Evolutionary conservation across 1,140 invertebrate species (phyloP), one percentile per base, ranked within the genome.

Genomic region (Melipona quadrifasciata): DNA sequence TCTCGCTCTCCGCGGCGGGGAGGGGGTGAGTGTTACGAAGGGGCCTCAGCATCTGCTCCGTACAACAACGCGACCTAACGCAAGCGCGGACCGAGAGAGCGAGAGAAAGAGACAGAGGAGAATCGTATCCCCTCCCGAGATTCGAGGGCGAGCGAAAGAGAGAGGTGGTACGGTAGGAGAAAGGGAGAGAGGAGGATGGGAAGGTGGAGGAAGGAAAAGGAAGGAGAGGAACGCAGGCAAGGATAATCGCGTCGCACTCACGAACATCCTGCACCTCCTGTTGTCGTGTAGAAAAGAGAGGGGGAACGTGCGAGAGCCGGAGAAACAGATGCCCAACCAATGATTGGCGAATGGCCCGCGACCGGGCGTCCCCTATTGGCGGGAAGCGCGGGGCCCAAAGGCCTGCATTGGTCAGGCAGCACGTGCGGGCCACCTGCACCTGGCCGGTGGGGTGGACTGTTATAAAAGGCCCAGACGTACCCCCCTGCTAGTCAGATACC

Each of bases 401-500:
- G 89, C 92, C 89, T 86, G 91, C 88, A 93, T 93, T 93, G 93
- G 93, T 83, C 86, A 75, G 87, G 72, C 87, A 91, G 91, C 94
- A 93, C 93, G 93, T 93, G 92, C 92, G 90, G 90, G 92, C 92
- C 92, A 94, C 93, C 94, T 93, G 94, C 92, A 87, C 80, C 65
- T 75, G 21, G 3, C 12, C 67, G 82, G 92, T 88, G 89, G 91
- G 93, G 92, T 72, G 82, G 81, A 64, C 76, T 87, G 71, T 93
- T 94, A 94, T 93, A 92, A 92, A 91, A 93, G 91, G 84, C 79
- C 89, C 87, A 73, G 76, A 65, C 82, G 80, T 89, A 83, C 87
- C 87, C 91, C 89, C 89, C 87, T 89, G 85, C 85, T 88, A 91
- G 90, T 92, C 90, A 94, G 90, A 94, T 85, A 91, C 90, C 90